Percentiles rank a stretch among this genome's conserved stretches.
Conservation (phyloP, 2,888 invertebrate genomes). For the Microplitis deprimator region DNA sequence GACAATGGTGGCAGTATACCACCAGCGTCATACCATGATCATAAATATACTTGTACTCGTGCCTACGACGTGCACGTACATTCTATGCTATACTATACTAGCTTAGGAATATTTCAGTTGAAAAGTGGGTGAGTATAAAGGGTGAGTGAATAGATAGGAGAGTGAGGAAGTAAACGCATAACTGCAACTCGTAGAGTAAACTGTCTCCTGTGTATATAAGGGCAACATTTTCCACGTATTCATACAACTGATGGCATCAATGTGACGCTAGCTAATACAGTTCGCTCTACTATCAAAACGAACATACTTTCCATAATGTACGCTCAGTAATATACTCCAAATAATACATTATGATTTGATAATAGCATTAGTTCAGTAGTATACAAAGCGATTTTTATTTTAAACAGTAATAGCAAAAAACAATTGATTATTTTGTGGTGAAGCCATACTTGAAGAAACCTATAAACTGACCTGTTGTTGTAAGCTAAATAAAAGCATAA, state of each 20-base stretch:
- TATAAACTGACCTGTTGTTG: background rate
- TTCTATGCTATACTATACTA: background rate
- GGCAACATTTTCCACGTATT: conserved; percentile 13
- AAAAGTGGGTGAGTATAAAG: conserved; percentile 4
- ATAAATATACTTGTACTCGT: conserved; percentile 35
- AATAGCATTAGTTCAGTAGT: background rate
- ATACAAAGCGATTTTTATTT: too few species aligned
- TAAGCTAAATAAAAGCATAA: background rate
- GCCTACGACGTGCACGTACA: conserved; percentile 29
- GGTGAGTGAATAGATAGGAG: too few species aligned
- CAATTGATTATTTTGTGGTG: background rate
- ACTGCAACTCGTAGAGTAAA: conserved; percentile 22
- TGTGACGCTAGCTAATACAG: conserved; percentile 8
- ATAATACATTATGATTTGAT: background rate
- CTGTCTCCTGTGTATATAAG: background rate
- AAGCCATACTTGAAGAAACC: background rate
- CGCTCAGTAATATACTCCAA: background rate
- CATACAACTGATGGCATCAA: background rate
- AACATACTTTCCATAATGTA: conserved; percentile 50
- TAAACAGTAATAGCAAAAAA: background rate
- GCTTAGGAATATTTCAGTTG: conserved; percentile 25
- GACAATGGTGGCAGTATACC: conserved; percentile 49
- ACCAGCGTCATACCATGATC: conserved; percentile 29
- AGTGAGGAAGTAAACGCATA: conserved; percentile 18
- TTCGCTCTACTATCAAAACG: conserved; percentile 42